Evolutionary conservation across 2,888 invertebrate species (phyloP), one percentile per base, ranked within the genome.

Genomic region (Opisthograptis luteolata): DNA sequence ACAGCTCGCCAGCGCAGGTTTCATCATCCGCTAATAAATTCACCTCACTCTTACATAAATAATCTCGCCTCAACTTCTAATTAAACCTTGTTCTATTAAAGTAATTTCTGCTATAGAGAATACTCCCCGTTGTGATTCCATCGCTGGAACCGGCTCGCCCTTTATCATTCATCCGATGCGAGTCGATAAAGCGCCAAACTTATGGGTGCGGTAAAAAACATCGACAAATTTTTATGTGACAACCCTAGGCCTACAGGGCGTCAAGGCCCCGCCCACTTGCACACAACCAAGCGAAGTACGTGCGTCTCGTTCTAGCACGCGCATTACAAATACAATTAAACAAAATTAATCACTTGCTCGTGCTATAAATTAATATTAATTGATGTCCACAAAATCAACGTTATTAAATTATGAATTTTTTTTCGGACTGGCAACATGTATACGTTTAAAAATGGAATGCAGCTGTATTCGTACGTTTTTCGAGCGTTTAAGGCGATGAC

Each of bases 61-160:
- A 65, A 66, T 61, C 59, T 58, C 56, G 49, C 55, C 44, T 40
- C 39, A 61, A 60, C 62, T 64, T 68, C 73, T 82, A 84, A 85
- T 86, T 85, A 84, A 83, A 78, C 65, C 78, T 69, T 77, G 79
- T 77, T 74, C 78, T 79, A 79, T 79, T 74, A 78, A 79, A 52
- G 62, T 67, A 66, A 68, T 76, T 73, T 76, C 67, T 72, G 73
- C 71, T 64, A 61, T 61, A 70, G 67, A 64, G 59, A 50, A 64
- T 58, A 81, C 83, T 57, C 82, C 87, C 86, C 82, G 84, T 75
- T 64, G 87, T 63, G 84, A 76, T 76, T 73, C 76, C 76, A 74
- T 69, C 70, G 65, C n/a, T 66, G 39, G 37, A 55, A 57, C 51
- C 52, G 35, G 44, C 48, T 24, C 25, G 49, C 49, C 47, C 50